These are phyloP conservation scores for Microplitis demolitor DNA, from an alignment of 1,140 invertebrate genomes.

Conservation along the genomic window DNA sequence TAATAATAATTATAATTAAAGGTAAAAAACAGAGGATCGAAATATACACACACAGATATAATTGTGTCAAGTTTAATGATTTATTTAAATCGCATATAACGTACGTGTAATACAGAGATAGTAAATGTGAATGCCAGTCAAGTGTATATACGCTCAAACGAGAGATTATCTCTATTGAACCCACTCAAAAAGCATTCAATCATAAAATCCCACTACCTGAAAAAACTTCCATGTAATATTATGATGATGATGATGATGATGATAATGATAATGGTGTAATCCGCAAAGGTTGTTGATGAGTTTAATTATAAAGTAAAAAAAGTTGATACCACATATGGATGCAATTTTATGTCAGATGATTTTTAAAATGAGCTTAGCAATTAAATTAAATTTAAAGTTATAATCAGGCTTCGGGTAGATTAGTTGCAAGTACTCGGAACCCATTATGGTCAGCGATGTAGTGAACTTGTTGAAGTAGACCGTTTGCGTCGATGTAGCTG, in stretches of 20 bases:
- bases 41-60: not conserved
- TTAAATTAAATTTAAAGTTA: not conserved
- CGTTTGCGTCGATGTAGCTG: constrained; percentile 73
- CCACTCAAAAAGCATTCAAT: constrained; percentile 23
- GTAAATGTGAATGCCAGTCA: constrained; percentile 24
- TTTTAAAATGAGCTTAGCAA: too few species aligned
- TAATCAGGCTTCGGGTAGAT: constrained; percentile 63
- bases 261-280: too few species aligned
- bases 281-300: too few species aligned
- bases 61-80: constrained; percentile 4
- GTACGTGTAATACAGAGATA: constrained; percentile 3
- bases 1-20: not conserved
- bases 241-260: not conserved
- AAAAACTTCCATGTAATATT: not conserved
- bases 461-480: constrained; percentile 68
- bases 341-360: too few species aligned
- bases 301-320: too few species aligned
- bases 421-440: constrained; percentile 70
- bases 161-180: constrained; percentile 18
- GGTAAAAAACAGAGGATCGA: not conserved
- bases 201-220: not conserved
- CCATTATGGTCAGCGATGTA: constrained; percentile 73
- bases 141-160: constrained; percentile 1
- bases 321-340: too few species aligned
- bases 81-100: constrained; percentile 2